These are phyloP conservation scores for Eurytoma californica DNA, from an alignment of 2,888 invertebrate species.

Conservation along the genomic window DNA sequence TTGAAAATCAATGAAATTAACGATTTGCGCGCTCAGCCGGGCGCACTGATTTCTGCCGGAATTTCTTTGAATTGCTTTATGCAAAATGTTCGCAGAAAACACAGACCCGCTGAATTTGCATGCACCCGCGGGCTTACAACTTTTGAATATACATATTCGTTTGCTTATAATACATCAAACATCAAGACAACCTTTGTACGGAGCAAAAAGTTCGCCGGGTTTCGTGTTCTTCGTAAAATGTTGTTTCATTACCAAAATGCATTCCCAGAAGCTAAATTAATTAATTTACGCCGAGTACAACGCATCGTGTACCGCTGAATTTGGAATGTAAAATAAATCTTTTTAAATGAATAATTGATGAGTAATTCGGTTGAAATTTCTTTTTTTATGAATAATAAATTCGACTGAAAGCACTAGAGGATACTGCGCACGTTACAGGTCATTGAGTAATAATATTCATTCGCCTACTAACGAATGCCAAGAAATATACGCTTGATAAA, in stretches of 20 bases:
- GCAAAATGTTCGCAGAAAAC: constrained; percentile 20
- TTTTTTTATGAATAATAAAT: too few species aligned
- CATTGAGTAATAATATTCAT: too few species aligned
- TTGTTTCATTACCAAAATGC: neutral
- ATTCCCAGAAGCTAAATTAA: neutral
- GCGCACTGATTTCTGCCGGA: constrained; percentile 12
- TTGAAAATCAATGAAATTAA: constrained; percentile 49
- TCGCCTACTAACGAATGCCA: too few species aligned
- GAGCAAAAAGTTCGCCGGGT: neutral
- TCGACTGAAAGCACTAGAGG: too few species aligned
- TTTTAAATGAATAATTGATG: too few species aligned
- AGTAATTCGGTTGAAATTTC: too few species aligned
- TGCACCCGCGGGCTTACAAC: neutral
- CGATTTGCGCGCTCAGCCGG: constrained; percentile 15
- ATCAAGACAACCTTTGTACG: neutral
- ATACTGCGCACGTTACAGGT: too few species aligned
- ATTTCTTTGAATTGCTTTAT: constrained; percentile 43
- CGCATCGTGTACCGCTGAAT: too few species aligned
- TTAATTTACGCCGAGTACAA: neutral
- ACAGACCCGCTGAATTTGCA: constrained; percentile 16
- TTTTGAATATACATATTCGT: neutral
- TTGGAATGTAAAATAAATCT: too few species aligned
- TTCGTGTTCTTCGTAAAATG: neutral
- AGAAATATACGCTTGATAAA: too few species aligned
- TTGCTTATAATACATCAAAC: neutral